A percentile compares a stretch with the other conserved stretches of the same genome.
Evolutionary conservation across 2,797 vertebrate genomes (phyloP).

Genomic region (Morelia viridis): DNA sequence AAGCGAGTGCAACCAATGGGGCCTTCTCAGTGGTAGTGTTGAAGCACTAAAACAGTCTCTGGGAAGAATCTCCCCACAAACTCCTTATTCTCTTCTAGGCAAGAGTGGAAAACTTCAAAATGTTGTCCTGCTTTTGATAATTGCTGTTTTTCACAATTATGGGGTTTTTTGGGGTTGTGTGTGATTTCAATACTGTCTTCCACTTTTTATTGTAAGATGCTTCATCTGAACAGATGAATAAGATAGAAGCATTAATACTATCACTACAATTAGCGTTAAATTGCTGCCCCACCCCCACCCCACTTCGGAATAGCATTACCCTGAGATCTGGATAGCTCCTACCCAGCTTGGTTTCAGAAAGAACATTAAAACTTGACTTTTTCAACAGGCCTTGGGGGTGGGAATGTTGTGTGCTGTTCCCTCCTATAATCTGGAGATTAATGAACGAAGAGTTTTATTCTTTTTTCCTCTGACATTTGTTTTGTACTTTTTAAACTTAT

Average conservation of each 20-base stretch:
- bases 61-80: background rate
- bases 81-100: background rate
- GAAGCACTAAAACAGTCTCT: background rate
- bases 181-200: background rate
- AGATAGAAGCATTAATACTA: background rate
- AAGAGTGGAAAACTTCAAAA: background rate
- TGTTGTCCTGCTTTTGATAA: background rate
- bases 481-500: background rate
- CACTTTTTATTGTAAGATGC: background rate
- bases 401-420: background rate
- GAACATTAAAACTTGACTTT: background rate
- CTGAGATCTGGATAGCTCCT: background rate
- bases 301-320: background rate
- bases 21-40: background rate
- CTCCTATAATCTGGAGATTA: background rate
- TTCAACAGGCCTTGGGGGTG: background rate
- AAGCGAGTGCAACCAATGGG: background rate
- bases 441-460: background rate
- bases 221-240: background rate
- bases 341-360: background rate
- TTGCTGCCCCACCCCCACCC: background rate
- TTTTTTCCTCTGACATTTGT: background rate
- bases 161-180: background rate
- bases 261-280: background rate
- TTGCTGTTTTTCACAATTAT: background rate